Conservation (phyloP, 2,797 vertebrate genomes). For the Caiman crocodilus region DNA sequence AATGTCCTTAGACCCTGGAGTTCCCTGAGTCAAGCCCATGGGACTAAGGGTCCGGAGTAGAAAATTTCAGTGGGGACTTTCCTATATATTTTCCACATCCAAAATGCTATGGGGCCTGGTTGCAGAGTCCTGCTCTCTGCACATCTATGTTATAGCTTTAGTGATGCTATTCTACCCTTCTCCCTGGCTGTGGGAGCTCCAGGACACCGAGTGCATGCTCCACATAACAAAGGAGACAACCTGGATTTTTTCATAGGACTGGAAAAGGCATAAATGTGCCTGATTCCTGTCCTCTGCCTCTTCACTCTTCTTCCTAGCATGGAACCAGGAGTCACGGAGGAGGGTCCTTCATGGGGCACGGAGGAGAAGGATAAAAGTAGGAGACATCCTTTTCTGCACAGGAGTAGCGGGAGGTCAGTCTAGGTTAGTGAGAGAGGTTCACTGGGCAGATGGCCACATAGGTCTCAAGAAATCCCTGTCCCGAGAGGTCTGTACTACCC, state of each 20-base stretch:
- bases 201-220: neutral
- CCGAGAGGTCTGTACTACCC: neutral
- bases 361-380: neutral
- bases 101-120: accelerated
- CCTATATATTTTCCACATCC: neutral
- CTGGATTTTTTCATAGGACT: neutral
- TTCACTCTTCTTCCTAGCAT: neutral
- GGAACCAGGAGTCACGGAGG: neutral
- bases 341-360: neutral
- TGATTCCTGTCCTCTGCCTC: neutral
- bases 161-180: neutral
- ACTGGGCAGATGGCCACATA: neutral
- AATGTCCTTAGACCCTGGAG: neutral
- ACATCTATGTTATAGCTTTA: neutral
- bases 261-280: neutral
- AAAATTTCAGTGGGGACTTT: neutral
- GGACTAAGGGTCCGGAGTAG: neutral
- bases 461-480: neutral
- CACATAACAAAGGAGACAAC: neutral
- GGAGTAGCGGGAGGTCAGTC: neutral
- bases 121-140: neutral
- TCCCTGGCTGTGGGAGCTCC: neutral
- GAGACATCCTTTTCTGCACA: neutral
- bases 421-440: accelerated
- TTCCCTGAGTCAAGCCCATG: neutral